phyloP scores from a whole-genome alignment of 2,888 invertebrate species.

The Biston stratarius region DNA sequence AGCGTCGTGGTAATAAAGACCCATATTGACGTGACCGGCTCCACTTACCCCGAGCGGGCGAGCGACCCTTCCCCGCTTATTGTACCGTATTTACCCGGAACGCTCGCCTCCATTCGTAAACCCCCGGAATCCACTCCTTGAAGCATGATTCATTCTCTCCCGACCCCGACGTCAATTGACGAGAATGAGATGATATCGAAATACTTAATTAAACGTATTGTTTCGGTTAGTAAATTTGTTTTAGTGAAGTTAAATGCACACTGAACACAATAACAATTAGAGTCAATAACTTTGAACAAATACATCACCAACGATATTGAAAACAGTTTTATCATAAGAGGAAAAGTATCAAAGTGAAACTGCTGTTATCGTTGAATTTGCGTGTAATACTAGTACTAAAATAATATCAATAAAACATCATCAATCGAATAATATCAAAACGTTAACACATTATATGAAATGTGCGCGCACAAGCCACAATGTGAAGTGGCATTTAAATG shows the following conservation, averaged over 20 bases:
- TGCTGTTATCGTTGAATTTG: not conserved
- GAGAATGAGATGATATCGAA: slow-evolving; percentile 67
- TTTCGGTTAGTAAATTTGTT: slow-evolving; percentile 31
- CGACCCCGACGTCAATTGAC: slow-evolving; percentile 74
- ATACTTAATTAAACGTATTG: slow-evolving; percentile 57
- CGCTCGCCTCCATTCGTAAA: slow-evolving; percentile 82
- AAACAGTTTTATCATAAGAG: slow-evolving; percentile 6
- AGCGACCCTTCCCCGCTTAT: slow-evolving; percentile 82
- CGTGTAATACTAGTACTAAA: slow-evolving; percentile 9
- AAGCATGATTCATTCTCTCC: slow-evolving; percentile 83
- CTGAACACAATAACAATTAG: slow-evolving; percentile 10
- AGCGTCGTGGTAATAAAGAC: slow-evolving; percentile 79
- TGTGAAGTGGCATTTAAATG: slow-evolving; percentile 83
- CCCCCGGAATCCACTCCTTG: slow-evolving; percentile 85
- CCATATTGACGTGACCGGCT: slow-evolving; percentile 83
- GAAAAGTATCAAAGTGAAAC: slow-evolving; percentile 1
- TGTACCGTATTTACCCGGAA: slow-evolving; percentile 84
- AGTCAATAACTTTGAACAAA: slow-evolving; percentile 16
- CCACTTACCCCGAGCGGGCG: slow-evolving; percentile 80
- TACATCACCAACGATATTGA: not conserved
- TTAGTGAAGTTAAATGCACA: slow-evolving; percentile 24
- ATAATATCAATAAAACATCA: slow-evolving; percentile 45
- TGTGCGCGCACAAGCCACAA: slow-evolving; percentile 84
- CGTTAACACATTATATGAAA: slow-evolving; percentile 71
- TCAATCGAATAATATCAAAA: slow-evolving; percentile 68